A percentile compares a stretch with the other conserved stretches of the same genome.
These are phyloP conservation scores for Clarias magur DNA, from an alignment of 2,113 vertebrate species.

Conservation along the genomic window DNA sequence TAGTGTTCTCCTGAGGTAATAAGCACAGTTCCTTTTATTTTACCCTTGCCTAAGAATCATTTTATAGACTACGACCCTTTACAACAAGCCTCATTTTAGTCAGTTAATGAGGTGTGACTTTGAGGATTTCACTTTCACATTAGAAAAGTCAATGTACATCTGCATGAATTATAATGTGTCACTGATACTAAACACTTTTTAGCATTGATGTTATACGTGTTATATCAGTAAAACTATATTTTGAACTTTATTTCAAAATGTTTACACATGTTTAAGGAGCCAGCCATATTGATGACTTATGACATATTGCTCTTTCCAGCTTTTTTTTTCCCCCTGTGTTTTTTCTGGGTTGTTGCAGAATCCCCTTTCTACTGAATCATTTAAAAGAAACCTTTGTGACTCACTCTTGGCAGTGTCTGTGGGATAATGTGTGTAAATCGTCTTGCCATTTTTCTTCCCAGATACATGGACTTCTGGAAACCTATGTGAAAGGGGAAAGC, in stretches of 20 bases:
- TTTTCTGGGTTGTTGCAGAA: slow-evolving; percentile 20
- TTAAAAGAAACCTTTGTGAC: slow-evolving; percentile 44
- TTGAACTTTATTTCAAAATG: not conserved
- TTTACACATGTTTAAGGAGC: not conserved
- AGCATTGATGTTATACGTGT: not conserved
- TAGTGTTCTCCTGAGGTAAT: not conserved
- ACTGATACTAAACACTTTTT: not conserved
- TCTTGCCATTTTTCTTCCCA: slow-evolving; percentile 26
- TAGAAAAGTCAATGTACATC: slow-evolving; percentile 1
- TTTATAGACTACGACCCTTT: slow-evolving; percentile 1
- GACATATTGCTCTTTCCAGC: slow-evolving; percentile 23
- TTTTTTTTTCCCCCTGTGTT: not conserved
- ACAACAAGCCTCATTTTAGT: slow-evolving; percentile 6
- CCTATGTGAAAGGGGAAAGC: slow-evolving; percentile 7
- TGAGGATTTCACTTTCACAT: slow-evolving; percentile 1
- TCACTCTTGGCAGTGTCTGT: slow-evolving; percentile 45
- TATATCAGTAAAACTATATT: slow-evolving; percentile 9
- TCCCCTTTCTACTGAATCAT: slow-evolving; percentile 51
- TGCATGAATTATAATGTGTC: slow-evolving; percentile 6
- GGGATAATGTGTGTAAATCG: slow-evolving; percentile 45
- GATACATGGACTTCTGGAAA: slow-evolving; percentile 39
- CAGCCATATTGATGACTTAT: slow-evolving; percentile 7
- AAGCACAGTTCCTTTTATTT: slow-evolving; percentile 1
- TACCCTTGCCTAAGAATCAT: slow-evolving; percentile 7
- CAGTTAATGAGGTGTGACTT: slow-evolving; percentile 28